Base-by-base conservation (phyloP, 2,888 invertebrate species). In the Kryphioiulus occultus region DNA sequence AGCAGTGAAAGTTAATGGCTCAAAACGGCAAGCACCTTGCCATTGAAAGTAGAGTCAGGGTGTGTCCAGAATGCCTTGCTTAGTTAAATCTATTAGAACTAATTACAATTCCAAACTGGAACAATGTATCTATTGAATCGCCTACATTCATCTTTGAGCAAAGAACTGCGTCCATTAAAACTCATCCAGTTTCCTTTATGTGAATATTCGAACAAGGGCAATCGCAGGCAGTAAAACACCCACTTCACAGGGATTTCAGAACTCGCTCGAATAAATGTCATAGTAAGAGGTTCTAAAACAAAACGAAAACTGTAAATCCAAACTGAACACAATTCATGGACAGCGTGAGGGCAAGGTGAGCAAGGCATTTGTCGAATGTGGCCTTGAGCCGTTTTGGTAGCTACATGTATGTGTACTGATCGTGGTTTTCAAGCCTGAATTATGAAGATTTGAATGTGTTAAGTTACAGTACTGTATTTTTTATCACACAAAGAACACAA, bases 41-140 rank as follows among this genome's bases (percentile, higher is more conserved):
- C 68, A 68, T 68, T 68, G 68, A 68, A 68, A 68, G 68, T 68
- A 68, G 3, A 68, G 68, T 1, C 26, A 68, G 68, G 68, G 22
- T 26, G 68, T 2, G 22, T n/a, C 59, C 5, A 59, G 59, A 4
- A n/a, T 59, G 59, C 59, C n/a, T 59, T 59, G n/a, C 59, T n/a
- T 59, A 12, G 10, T 19, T n/a, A 7, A 68, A 68, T 68, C 68
- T 26, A 7, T 7, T 4, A 68, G 26, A 68, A 68, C 26, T 68
- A 68, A 68, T 68, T 68, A 26, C 68, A 68, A 68, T 26, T 68
- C 26, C 68, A 68, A 68, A 68, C 68, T 68, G 68, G 68, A 68
- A 68, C 68, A 68, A 68, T 26, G 68, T 68, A 68, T 53, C 53
- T n/a, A 53, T 68, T 68, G 68, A 68, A 68, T 68, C 68, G 68